Evolutionary conservation across 2,888 invertebrate genomes (phyloP).

Genomic region (Leptura quadrifasciata): DNA sequence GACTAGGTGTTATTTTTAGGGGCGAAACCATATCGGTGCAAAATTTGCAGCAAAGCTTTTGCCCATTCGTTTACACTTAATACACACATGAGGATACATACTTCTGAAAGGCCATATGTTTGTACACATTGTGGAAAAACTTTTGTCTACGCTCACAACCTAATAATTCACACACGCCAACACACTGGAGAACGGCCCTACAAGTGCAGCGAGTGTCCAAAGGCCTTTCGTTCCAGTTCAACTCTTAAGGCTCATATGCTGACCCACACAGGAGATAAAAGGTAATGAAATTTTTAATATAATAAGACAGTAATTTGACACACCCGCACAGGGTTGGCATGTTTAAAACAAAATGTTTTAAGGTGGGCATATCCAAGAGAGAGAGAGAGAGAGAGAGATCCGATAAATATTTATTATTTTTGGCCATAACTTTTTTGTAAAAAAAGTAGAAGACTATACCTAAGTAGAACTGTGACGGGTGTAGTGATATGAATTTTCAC

Average conservation of each 20-base stretch:
- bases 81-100: constrained; percentile 66
- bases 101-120: constrained; percentile 65
- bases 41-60: constrained; percentile 65
- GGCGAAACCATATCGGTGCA: constrained; percentile 64
- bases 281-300: constrained; percentile 47
- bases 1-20: constrained; percentile 53
- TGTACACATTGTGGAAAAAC: constrained; percentile 68
- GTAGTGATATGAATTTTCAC: too few species aligned
- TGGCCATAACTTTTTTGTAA: too few species aligned
- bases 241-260: constrained; percentile 54
- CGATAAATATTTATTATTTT: too few species aligned
- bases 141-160: constrained; percentile 66
- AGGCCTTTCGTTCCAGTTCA: constrained; percentile 59
- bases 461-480: too few species aligned
- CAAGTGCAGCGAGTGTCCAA: constrained; percentile 61
- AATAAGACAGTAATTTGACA: too few species aligned
- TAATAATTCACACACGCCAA: constrained; percentile 65
- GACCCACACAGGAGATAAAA: constrained; percentile 58
- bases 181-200: constrained; percentile 69
- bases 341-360: too few species aligned
- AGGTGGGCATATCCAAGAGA: too few species aligned
- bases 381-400: too few species aligned
- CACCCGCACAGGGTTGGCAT: too few species aligned
- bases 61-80: constrained; percentile 64
- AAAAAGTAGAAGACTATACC: too few species aligned